These are phyloP conservation scores for Drosophila micromelanica DNA, from an alignment of 1,140 invertebrate species.

Conservation along the genomic window DNA sequence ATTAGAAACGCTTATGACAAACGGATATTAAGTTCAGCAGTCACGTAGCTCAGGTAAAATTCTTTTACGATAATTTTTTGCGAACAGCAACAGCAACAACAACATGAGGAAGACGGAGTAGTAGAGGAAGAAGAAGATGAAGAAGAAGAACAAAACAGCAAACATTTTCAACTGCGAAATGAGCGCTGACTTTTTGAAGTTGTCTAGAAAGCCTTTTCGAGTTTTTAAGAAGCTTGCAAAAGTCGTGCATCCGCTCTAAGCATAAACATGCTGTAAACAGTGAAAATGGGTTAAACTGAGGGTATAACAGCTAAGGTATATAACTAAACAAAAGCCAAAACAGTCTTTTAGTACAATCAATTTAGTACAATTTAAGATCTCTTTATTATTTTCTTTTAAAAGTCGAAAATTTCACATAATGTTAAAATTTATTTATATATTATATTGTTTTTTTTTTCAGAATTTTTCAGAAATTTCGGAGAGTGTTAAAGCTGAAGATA, in stretches of 20 bases:
- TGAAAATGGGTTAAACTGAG: no score
- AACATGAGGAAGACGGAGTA: constrained; percentile 21
- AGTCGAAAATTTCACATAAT: no score
- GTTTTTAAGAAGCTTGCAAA: constrained; percentile 18
- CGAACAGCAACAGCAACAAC: constrained; percentile 43
- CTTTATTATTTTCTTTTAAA: no score
- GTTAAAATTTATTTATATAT: no score
- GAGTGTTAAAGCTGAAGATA: no score
- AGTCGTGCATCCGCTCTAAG: not conserved
- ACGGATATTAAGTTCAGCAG: constrained; percentile 82
- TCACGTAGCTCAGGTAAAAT: constrained; percentile 81
- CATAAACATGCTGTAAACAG: not conserved
- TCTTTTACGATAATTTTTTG: constrained; percentile 82
- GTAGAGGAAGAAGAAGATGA: constrained; percentile 27
- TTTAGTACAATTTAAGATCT: no score
- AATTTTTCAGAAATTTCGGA: no score
- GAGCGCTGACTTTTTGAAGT: constrained; percentile 17
- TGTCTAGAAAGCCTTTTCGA: constrained; percentile 22
- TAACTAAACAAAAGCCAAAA: no score
- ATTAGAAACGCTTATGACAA: constrained; percentile 83
- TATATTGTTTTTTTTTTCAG: no score
- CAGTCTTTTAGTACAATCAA: no score
- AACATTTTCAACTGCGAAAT: constrained; percentile 23
- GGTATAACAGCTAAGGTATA: no score
- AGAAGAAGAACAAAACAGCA: constrained; percentile 15